A percentile compares a stretch with the other conserved stretches of the same genome.
These are phyloP conservation scores for Chanos chanos DNA, from an alignment of 2,797 vertebrate species.

Conservation along the genomic window DNA sequence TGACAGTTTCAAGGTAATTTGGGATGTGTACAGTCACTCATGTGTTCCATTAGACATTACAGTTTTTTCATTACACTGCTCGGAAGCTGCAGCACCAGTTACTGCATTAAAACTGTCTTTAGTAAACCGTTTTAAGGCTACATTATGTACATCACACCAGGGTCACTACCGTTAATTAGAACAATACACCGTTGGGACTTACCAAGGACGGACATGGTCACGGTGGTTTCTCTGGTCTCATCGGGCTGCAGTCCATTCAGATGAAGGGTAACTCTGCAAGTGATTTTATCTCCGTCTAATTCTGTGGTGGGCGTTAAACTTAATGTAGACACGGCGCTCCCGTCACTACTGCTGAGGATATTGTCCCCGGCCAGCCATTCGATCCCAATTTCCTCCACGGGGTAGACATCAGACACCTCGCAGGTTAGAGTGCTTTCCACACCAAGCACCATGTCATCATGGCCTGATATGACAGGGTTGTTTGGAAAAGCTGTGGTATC, in stretches of 20 bases:
- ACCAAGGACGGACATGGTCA: constrained; percentile 55
- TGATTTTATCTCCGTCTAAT: constrained; percentile 46
- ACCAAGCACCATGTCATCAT: constrained; percentile 52
- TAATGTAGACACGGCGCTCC: constrained; percentile 24
- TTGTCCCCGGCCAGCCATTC: constrained; percentile 54
- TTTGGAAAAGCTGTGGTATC: constrained; percentile 75
- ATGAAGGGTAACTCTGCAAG: constrained; percentile 57
- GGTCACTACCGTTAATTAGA: too few relatives aligned
- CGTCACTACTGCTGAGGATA: constrained; percentile 6
- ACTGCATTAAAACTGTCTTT: too few relatives aligned
- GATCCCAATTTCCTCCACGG: constrained; percentile 63
- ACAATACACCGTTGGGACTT: too few relatives aligned
- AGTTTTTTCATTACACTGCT: too few relatives aligned
- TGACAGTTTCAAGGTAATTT: too few relatives aligned
- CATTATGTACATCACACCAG: too few relatives aligned
- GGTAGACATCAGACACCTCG: constrained; percentile 65
- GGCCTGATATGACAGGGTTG: constrained; percentile 70
- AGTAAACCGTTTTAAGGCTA: too few relatives aligned
- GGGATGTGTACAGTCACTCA: too few relatives aligned
- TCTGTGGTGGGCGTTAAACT: constrained; percentile 37
- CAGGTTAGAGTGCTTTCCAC: constrained; percentile 64
- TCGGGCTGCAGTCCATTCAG: constrained; percentile 36
- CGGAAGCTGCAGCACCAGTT: too few relatives aligned
- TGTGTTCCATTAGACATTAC: too few relatives aligned
- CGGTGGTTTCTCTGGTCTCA: constrained; percentile 46